phyloP scores from a whole-genome alignment of 2,888 invertebrate genomes.

The Ormyrus pomaceus region DNA sequence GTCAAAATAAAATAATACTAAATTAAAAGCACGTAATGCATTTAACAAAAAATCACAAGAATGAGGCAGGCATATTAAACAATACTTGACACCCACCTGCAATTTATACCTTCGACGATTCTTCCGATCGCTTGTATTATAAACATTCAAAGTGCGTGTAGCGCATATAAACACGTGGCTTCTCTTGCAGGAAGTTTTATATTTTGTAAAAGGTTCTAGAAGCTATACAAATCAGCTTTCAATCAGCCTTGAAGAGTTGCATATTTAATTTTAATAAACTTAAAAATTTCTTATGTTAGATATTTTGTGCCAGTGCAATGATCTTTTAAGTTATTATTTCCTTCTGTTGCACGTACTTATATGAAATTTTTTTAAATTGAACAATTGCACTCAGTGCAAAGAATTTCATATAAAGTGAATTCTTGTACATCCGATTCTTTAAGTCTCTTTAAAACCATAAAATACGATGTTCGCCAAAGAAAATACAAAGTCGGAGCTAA shows the following conservation, averaged over 20 bases:
- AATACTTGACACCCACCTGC: not conserved
- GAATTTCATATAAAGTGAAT: conserved; percentile 32
- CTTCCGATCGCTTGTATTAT: conserved; percentile 21
- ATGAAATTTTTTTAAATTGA: not conserved
- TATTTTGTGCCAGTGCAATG: too few relatives aligned
- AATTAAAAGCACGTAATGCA: too few relatives aligned
- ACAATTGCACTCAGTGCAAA: conserved; percentile 20
- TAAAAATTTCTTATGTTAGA: too few relatives aligned
- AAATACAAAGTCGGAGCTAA: conserved; percentile 29
- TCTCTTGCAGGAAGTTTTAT: too few relatives aligned
- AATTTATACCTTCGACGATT: conserved; percentile 25
- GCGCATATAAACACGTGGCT: not conserved
- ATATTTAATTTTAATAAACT: too few relatives aligned
- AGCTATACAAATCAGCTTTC: too few relatives aligned
- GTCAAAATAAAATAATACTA: too few relatives aligned
- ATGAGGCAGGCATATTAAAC: not conserved
- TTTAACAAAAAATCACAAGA: not conserved
- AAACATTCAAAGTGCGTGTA: conserved; percentile 40
- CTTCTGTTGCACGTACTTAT: too few relatives aligned
- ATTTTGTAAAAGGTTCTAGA: too few relatives aligned
- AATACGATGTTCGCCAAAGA: conserved; percentile 33
- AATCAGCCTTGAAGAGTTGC: too few relatives aligned
- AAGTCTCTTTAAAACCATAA: conserved; percentile 32
- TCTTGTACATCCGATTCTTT: not conserved
- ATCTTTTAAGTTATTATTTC: too few relatives aligned